Evolutionary conservation across 2,113 vertebrate genomes (phyloP).

Genomic region (Riparia riparia): DNA sequence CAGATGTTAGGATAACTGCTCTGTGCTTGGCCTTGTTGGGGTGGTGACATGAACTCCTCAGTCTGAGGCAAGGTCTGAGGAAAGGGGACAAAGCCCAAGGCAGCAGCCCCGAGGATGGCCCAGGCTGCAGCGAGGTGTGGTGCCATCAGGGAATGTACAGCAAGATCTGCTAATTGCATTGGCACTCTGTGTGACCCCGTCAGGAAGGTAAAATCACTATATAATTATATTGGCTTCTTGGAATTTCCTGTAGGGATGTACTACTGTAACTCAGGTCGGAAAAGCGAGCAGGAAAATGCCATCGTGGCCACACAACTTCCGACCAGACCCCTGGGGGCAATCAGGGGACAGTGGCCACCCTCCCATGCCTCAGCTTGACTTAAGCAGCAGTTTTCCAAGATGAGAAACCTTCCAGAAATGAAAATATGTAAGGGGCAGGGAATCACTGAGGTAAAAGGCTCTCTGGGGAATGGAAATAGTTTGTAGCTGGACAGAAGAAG

Average conservation of each 20-base stretch:
- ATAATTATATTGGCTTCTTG: conserved; percentile 42
- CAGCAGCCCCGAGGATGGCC: background rate
- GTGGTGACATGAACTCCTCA: background rate
- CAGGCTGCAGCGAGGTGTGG: background rate
- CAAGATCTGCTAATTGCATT: conserved; percentile 11
- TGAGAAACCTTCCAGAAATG: background rate
- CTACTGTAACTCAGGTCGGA: background rate
- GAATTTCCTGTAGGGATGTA: conserved; percentile 42
- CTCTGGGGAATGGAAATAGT: background rate
- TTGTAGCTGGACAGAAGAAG: background rate
- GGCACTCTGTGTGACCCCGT: conserved; percentile 25
- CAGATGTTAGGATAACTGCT: conserved; percentile 13
- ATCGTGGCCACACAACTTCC: background rate
- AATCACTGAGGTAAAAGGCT: background rate
- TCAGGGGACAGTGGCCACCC: background rate
- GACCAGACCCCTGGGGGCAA: background rate
- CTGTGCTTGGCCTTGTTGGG: background rate
- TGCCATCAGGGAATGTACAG: background rate
- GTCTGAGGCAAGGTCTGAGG: background rate
- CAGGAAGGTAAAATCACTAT: conserved; percentile 41
- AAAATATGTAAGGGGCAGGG: background rate
- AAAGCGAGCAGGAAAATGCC: background rate
- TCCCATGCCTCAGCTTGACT: background rate
- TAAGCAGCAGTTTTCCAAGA: background rate
- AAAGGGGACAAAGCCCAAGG: background rate